phyloP scores from a whole-genome alignment of 1,140 invertebrate genomes.

The Meloidogyne hapla region DNA sequence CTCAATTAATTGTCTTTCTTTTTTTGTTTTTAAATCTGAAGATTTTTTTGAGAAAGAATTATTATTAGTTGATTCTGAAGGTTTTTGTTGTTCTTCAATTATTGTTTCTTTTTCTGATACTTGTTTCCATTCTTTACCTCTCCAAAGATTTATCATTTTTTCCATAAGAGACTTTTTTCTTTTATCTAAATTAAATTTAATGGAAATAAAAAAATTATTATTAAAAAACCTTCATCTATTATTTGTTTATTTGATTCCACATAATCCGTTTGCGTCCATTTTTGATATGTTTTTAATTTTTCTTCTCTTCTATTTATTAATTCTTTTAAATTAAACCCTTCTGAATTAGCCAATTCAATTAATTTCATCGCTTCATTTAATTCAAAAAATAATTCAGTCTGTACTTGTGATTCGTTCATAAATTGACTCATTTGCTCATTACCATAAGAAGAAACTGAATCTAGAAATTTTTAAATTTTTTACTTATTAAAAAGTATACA shows the following conservation, averaged over 20 bases:
- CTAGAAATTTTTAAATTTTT: no score
- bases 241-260: not conserved
- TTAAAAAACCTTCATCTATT: not conserved
- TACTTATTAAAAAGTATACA: not conserved
- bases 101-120: not conserved
- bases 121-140: not conserved
- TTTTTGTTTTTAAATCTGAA: not conserved
- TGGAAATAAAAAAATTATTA: not conserved
- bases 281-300: not conserved
- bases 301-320: not conserved
- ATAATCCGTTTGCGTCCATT: conserved; percentile 27
- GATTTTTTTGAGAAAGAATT: not conserved
- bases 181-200: not conserved
- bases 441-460: not conserved
- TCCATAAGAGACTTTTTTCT: conserved; percentile 5
- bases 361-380: not conserved
- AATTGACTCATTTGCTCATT: conserved; percentile 18
- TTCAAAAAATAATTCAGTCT: conserved; percentile 12
- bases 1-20: not conserved
- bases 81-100: conserved; percentile 1
- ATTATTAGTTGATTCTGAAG: not conserved
- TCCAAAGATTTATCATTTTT: conserved; percentile 13
- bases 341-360: not conserved
- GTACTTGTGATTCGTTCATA: conserved; percentile 7
- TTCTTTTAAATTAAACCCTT: not conserved